phyloP scores from a whole-genome alignment of 1,140 invertebrate genomes.

The Proales similis region DNA sequence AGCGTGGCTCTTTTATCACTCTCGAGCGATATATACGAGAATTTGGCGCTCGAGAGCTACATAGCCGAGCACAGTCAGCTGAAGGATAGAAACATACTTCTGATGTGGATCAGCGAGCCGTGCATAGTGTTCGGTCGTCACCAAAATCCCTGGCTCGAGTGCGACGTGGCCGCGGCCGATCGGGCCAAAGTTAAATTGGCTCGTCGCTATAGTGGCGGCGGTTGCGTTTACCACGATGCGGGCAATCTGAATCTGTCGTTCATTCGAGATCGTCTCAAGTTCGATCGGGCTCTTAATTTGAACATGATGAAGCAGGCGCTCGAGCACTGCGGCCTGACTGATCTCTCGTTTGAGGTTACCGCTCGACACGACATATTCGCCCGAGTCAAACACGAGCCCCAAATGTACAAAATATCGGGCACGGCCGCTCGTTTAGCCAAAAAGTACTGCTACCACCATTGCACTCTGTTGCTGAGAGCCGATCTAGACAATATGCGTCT shows the following conservation, averaged over 20 bases:
- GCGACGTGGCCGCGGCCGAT: conserved; percentile 59
- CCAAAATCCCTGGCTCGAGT: conserved; percentile 92
- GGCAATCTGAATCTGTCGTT: conserved; percentile 37
- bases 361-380: conserved; percentile 39
- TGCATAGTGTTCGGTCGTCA: conserved; percentile 89
- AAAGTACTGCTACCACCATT: conserved; percentile 83
- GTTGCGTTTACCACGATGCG: conserved; percentile 46
- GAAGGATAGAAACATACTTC: conserved; percentile 60
- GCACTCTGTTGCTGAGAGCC: conserved; percentile 76
- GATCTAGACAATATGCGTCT: conserved; percentile 63
- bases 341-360: conserved; percentile 41
- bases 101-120: conserved; percentile 83
- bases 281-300: conserved; percentile 68
- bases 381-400: neutral
- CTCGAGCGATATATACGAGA: conserved; percentile 23
- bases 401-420: conserved; percentile 67
- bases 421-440: conserved; percentile 79
- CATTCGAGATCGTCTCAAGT: conserved; percentile 61
- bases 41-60: conserved; percentile 36
- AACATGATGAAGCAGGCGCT: conserved; percentile 65
- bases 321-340: conserved; percentile 69
- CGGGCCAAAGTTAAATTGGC: conserved; percentile 65
- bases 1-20: conserved; percentile 8
- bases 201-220: conserved; percentile 86
- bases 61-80: conserved; percentile 56